Conservation (phyloP, 2,797 vertebrate genomes). For the Arrhamphus sclerolepis region DNA sequence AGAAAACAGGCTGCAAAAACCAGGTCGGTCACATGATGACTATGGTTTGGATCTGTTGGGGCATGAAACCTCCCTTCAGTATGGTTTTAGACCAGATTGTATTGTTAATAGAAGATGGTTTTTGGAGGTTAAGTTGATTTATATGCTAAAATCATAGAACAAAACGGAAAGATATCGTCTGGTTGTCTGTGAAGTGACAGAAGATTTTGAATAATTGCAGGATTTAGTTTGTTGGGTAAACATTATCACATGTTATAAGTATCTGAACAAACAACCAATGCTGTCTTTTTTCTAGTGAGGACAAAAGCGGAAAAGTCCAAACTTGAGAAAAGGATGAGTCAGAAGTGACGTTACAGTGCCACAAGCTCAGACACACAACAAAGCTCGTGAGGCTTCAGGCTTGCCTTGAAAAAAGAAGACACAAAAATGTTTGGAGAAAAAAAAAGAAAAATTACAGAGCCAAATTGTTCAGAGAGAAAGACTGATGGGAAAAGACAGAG, state of each 20-base stretch:
- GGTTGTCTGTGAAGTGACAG: no score
- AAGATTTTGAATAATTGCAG: no score
- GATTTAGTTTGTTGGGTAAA: not conserved
- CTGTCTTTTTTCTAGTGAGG: not conserved
- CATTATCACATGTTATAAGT: not conserved
- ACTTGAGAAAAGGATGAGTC: slow-evolving; percentile 54
- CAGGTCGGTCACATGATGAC: no score
- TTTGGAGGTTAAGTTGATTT: no score
- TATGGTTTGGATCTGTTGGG: no score
- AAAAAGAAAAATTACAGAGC: not conserved
- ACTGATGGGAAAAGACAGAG: slow-evolving; percentile 24
- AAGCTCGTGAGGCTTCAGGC: slow-evolving; percentile 23
- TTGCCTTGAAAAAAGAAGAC: slow-evolving; percentile 37
- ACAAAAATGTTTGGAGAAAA: slow-evolving; percentile 16
- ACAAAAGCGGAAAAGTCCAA: slow-evolving; percentile 14
- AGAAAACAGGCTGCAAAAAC: no score
- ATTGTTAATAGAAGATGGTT: no score
- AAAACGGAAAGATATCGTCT: no score
- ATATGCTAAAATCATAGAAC: no score
- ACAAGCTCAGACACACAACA: slow-evolving; percentile 29
- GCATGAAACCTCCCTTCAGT: no score
- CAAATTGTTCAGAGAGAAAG: slow-evolving; percentile 27
- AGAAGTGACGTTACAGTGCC: slow-evolving; percentile 15
- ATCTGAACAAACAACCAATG: slow-evolving; percentile 5
- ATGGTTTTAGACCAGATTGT: no score